Conservation (phyloP, 2,888 invertebrate genomes). For the Cataglyphis rosenhaueri region DNA sequence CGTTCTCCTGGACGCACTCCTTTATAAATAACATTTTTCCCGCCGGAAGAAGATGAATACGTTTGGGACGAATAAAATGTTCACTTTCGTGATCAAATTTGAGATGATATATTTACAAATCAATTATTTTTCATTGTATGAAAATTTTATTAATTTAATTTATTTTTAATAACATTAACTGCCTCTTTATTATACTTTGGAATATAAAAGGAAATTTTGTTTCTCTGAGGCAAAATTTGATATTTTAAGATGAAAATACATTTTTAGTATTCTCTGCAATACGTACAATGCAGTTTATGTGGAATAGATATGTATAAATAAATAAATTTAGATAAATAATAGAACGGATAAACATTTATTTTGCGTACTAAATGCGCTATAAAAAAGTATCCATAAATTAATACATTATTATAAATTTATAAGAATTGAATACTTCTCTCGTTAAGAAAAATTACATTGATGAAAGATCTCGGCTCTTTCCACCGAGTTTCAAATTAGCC, state of each 20-base stretch:
- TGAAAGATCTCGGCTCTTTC: not conserved
- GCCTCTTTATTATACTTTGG: not conserved
- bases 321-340: too few species aligned
- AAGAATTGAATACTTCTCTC: not conserved
- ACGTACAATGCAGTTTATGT: too few species aligned
- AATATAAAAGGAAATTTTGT: not conserved
- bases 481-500: constrained; percentile 10
- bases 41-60: not conserved
- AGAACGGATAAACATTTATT: not conserved
- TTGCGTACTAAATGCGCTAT: not conserved
- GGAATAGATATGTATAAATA: too few species aligned
- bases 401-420: not conserved
- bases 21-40: constrained; percentile 38
- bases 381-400: not conserved
- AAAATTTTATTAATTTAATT: too few species aligned
- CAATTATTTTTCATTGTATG: not conserved
- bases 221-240: not conserved
- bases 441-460: not conserved
- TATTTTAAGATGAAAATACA: not conserved
- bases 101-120: not conserved
- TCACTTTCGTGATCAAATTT: not conserved
- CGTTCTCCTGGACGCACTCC: constrained; percentile 9
- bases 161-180: not conserved
- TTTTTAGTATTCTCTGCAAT: not conserved
- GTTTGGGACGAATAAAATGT: constrained; percentile 18